Evolutionary conservation across 2,888 invertebrate genomes (phyloP).

Genomic region (Ischnura elegans): DNA sequence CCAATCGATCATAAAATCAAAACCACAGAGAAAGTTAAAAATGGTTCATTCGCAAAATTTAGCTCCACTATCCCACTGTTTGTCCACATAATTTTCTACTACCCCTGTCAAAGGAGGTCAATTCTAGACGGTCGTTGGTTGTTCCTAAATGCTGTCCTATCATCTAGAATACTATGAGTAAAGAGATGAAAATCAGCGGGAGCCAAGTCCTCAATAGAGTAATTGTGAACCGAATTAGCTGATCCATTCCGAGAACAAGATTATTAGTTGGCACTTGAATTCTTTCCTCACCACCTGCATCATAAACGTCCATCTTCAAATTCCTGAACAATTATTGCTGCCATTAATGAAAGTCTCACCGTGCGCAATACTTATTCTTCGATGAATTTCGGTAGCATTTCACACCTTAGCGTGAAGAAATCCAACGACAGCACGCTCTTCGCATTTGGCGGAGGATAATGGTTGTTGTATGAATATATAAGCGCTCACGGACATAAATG

Average conservation of each 20-base stretch:
- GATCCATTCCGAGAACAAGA: not conserved
- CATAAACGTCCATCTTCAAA: constrained; percentile 30
- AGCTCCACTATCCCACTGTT: too few relatives aligned
- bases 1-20: too few relatives aligned
- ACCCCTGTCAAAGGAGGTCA: too few relatives aligned
- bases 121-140: too few relatives aligned
- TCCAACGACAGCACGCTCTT: not conserved
- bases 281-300: constrained; percentile 51
- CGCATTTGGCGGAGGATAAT: not conserved
- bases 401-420: constrained; percentile 31
- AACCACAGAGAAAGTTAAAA: too few relatives aligned
- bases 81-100: too few relatives aligned
- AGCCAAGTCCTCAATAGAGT: too few relatives aligned
- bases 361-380: constrained; percentile 7
- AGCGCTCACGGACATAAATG: too few relatives aligned
- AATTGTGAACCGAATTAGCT: too few relatives aligned
- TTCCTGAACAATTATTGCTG: not conserved
- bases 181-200: too few relatives aligned
- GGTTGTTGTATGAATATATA: not conserved
- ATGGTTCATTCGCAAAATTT: too few relatives aligned
- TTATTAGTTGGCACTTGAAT: constrained; percentile 24
- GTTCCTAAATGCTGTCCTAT: too few relatives aligned
- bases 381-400: constrained; percentile 60
- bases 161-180: not conserved
- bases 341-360: constrained; percentile 44